These are phyloP conservation scores for Cosmia pyralina DNA, from an alignment of 2,888 invertebrate genomes.

Conservation along the genomic window DNA sequence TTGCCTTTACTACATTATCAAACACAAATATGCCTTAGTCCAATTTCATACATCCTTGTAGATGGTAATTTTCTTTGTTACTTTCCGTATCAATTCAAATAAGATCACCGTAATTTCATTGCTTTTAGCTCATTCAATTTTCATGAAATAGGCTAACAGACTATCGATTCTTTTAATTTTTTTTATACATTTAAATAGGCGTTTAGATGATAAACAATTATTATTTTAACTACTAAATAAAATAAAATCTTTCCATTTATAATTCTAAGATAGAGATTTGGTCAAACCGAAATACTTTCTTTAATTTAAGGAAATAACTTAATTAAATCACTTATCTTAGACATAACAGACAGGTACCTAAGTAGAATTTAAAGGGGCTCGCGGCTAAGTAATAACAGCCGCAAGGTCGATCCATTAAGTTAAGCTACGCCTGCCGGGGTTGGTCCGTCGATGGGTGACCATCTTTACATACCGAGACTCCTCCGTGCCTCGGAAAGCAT, in stretches of 20 bases:
- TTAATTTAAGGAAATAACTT: neutral
- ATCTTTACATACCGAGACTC: too few relatives aligned
- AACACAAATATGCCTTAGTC: neutral
- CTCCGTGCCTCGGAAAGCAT: too few relatives aligned
- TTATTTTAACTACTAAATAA: neutral
- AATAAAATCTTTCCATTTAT: neutral
- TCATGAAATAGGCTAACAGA: conserved; percentile 61
- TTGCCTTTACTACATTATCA: neutral
- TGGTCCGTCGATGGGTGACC: too few relatives aligned
- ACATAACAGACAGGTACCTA: neutral
- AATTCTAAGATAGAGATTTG: neutral
- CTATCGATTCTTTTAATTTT: conserved; percentile 34
- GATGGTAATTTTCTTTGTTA: conserved; percentile 75
- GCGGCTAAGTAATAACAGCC: too few relatives aligned
- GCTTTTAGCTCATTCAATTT: conserved; percentile 71
- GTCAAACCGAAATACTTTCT: neutral
- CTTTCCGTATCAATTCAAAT: conserved; percentile 76
- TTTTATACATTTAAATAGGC: conserved; percentile 1
- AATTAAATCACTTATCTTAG: neutral
- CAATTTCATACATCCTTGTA: conserved; percentile 64
- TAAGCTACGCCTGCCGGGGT: too few relatives aligned
- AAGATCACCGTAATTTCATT: conserved; percentile 73
- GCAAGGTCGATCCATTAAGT: too few relatives aligned
- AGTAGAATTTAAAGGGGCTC: too few relatives aligned
- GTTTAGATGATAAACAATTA: neutral